These are phyloP conservation scores for Coptodon rendalli DNA, from an alignment of 2,113 vertebrate species.

Conservation along the genomic window DNA sequence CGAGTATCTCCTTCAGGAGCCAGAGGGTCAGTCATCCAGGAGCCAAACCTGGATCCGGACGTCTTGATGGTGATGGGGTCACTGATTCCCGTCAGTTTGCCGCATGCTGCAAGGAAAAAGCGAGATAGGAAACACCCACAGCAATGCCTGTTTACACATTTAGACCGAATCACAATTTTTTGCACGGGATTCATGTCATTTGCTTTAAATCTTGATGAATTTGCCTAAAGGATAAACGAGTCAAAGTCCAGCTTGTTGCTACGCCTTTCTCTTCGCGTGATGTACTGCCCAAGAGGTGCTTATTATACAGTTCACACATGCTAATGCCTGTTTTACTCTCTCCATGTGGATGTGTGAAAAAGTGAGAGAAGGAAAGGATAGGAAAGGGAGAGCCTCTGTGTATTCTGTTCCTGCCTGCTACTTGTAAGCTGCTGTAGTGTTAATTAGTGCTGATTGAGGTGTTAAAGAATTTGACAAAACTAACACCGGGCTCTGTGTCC, in stretches of 20 bases:
- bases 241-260: background rate
- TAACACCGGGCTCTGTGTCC: background rate
- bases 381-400: background rate
- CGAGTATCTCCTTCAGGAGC: slow-evolving; percentile 92
- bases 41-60: slow-evolving; percentile 93
- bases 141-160: background rate
- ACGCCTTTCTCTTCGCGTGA: background rate
- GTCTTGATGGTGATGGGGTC: slow-evolving; percentile 94
- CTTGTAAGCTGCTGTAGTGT: slow-evolving; percentile 1
- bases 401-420: background rate
- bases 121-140: slow-evolving; percentile 12
- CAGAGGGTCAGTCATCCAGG: slow-evolving; percentile 96
- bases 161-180: background rate
- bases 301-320: slow-evolving; percentile 46
- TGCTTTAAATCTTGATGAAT: background rate
- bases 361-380: slow-evolving; percentile 1
- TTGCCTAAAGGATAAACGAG: background rate
- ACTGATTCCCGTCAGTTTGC: slow-evolving; percentile 93
- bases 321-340: slow-evolving; percentile 32
- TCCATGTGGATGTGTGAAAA: slow-evolving; percentile 26
- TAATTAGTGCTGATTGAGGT: slow-evolving; percentile 61
- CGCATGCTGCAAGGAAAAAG: slow-evolving; percentile 82
- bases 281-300: background rate
- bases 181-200: background rate
- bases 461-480: slow-evolving; percentile 52